Evolutionary conservation across 2,888 invertebrate species (phyloP).

Genomic region (Nycteola revayana): DNA sequence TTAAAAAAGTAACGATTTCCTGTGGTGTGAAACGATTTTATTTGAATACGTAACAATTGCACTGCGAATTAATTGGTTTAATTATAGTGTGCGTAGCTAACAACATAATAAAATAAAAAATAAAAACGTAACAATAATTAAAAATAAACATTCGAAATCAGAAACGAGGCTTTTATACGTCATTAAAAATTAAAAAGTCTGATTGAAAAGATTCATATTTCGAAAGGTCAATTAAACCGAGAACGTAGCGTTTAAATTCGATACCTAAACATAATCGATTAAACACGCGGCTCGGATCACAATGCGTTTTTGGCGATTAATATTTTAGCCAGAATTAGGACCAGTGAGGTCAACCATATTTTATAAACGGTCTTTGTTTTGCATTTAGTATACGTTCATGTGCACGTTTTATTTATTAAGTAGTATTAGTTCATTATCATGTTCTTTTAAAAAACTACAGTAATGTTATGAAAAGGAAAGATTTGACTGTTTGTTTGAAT

Average conservation of each 20-base stretch:
- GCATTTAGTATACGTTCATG: background rate
- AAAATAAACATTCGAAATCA: too few relatives aligned
- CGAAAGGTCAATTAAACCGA: constrained; percentile 40
- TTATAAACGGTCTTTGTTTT: constrained; percentile 18
- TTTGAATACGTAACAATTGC: background rate
- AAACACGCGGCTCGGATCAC: constrained; percentile 65
- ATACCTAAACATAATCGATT: constrained; percentile 76
- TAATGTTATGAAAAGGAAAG: too few relatives aligned
- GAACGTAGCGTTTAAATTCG: constrained; percentile 55
- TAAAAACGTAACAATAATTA: too few relatives aligned
- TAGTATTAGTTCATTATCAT: too few relatives aligned
- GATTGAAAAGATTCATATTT: constrained; percentile 23
- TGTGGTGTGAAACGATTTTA: constrained; percentile 20
- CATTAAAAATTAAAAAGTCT: constrained; percentile 19
- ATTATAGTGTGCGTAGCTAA: background rate
- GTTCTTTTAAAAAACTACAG: too few relatives aligned
- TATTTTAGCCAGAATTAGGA: constrained; percentile 41
- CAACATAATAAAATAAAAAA: background rate
- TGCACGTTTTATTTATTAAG: background rate
- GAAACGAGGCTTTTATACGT: background rate
- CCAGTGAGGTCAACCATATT: constrained; percentile 26
- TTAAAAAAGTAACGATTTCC: constrained; percentile 38
- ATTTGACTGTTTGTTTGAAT: too few relatives aligned
- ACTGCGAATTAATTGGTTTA: background rate
- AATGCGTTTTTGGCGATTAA: constrained; percentile 44